phyloP scores from a whole-genome alignment of 2,888 invertebrate genomes.

The Rhynchonema sp. region DNA sequence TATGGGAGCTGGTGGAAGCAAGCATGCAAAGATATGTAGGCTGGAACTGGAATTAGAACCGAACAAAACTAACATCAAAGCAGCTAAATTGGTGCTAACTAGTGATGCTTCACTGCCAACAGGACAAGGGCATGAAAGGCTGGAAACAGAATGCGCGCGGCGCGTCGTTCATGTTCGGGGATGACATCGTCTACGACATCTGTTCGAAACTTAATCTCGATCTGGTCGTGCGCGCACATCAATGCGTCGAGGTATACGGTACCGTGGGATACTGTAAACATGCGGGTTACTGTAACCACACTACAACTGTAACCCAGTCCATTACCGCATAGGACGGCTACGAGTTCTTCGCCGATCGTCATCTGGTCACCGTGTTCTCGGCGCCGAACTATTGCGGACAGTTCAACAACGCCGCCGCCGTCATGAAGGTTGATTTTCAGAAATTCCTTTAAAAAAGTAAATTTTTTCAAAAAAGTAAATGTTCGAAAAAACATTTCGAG shows the following conservation, averaged over 20 bases:
- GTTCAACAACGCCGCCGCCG: constrained; percentile 18
- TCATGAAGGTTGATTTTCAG: constrained; percentile 20
- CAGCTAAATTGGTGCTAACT: no score
- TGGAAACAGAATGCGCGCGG: not conserved
- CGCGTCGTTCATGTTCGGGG: constrained; percentile 23
- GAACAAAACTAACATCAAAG: no score
- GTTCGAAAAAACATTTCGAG: no score
- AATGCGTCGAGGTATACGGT: constrained; percentile 27
- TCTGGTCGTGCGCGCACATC: constrained; percentile 39
- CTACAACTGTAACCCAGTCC: no score
- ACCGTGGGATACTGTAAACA: no score
- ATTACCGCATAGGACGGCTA: constrained; percentile 41
- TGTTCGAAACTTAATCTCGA: constrained; percentile 36
- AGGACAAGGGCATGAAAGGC: not conserved
- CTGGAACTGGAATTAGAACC: no score
- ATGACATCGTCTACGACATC: constrained; percentile 37
- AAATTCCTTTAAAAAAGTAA: no score
- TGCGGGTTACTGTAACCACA: no score
- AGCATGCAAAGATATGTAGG: no score
- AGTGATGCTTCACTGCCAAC: no score
- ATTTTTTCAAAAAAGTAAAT: no score
- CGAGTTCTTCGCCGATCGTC: constrained; percentile 33
- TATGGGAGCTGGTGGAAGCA: no score
- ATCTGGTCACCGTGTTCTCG: not conserved
- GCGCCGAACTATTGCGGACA: constrained; percentile 7